Evolutionary conservation across 2,888 invertebrate species (phyloP).

Genomic region (Volucella inflata): DNA sequence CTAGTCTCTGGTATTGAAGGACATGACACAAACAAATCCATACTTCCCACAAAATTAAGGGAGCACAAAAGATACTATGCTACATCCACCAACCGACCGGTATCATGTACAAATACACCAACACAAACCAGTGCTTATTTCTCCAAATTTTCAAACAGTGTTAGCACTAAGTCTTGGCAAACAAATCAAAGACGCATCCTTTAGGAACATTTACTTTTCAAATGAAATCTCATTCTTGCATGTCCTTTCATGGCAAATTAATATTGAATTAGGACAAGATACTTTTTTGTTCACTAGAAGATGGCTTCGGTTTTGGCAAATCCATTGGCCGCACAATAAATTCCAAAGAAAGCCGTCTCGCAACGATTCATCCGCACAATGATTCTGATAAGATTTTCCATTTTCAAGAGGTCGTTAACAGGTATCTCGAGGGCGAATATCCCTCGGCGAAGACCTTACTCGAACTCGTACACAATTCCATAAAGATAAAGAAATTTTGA

Average conservation of each 20-base stretch:
- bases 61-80: constrained; percentile 17
- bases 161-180: no score
- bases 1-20: constrained; percentile 10
- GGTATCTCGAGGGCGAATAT: constrained; percentile 4
- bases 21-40: constrained; percentile 39
- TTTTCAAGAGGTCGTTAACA: constrained; percentile 15
- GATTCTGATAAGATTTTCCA: constrained; percentile 1
- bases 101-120: no score
- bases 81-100: no score
- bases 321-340: constrained; percentile 23
- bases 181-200: constrained; percentile 18
- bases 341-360: neutral
- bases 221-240: constrained; percentile 16
- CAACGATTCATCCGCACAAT: constrained; percentile 8
- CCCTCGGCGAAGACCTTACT: neutral
- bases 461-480: neutral
- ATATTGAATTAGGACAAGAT: constrained; percentile 18
- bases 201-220: neutral
- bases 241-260: constrained; percentile 39
- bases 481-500: constrained; percentile 31
- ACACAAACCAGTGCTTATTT: no score
- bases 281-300: constrained; percentile 8
- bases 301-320: neutral
- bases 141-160: neutral
- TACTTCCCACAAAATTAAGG: constrained; percentile 20